Evolutionary conservation across 2,888 invertebrate genomes (phyloP).

Genomic region (Synanthedon andrenaeformis): DNA sequence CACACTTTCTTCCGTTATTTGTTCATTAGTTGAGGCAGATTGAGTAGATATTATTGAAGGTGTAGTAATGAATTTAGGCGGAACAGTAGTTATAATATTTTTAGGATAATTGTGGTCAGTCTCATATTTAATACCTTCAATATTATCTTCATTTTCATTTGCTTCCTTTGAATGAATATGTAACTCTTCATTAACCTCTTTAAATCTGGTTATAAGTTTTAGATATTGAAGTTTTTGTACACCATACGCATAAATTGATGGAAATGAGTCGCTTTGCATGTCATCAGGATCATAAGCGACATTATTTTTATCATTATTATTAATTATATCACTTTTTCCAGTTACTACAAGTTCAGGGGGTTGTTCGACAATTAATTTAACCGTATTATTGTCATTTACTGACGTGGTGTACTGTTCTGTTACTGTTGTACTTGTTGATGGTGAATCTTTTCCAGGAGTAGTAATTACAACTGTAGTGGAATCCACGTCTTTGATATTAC

Average conservation of each 20-base stretch:
- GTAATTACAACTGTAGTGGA: background rate
- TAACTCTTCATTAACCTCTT: constrained; percentile 46
- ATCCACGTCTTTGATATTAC: background rate
- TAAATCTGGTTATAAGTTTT: constrained; percentile 43
- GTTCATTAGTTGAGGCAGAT: constrained; percentile 18
- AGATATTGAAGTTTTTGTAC: constrained; percentile 52
- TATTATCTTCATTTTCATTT: constrained; percentile 25
- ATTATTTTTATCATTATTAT: constrained; percentile 10
- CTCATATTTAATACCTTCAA: constrained; percentile 42
- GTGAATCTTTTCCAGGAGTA: background rate
- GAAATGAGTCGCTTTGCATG: constrained; percentile 56
- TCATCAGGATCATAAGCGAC: constrained; percentile 52
- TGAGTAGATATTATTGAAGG: constrained; percentile 11
- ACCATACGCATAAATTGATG: constrained; percentile 52
- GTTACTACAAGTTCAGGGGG: constrained; percentile 17
- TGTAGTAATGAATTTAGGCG: constrained; percentile 11
- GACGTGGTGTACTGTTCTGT: constrained; percentile 2
- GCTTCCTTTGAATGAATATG: constrained; percentile 49
- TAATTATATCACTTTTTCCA: constrained; percentile 11
- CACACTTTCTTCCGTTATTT: constrained; percentile 16
- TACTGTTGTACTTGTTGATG: background rate
- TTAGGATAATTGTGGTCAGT: constrained; percentile 19
- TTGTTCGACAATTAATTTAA: constrained; percentile 11
- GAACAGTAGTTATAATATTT: constrained; percentile 11
- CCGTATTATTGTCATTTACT: constrained; percentile 7